A percentile compares a stretch with the other conserved stretches of the same genome.
phyloP scores from a whole-genome alignment of 30 jellyfish, hydroid and myxozoan genomes.

The Aurelia coerulea region DNA sequence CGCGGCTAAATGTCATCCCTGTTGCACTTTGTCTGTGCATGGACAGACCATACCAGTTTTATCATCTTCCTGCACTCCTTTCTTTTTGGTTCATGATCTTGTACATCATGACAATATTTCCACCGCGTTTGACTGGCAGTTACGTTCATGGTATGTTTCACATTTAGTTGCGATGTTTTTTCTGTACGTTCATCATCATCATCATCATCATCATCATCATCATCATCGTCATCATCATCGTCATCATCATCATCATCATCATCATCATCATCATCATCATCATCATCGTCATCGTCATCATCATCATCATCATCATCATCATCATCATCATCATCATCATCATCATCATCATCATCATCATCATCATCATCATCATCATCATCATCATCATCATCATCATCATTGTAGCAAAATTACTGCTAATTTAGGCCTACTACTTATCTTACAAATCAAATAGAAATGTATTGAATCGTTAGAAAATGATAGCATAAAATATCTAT shows the following conservation, averaged over 20 bases:
- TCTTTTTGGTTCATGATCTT: slow-evolving; percentile 87
- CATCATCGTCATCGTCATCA: slow-evolving; percentile 11
- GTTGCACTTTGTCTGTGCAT: slow-evolving; percentile 74
- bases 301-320: not conserved
- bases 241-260: slow-evolving; percentile 1
- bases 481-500: too few species aligned
- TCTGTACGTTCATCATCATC: not conserved
- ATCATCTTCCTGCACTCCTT: slow-evolving; percentile 69
- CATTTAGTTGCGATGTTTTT: not conserved
- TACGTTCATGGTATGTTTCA: slow-evolving; percentile 72
- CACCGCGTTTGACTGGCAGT: slow-evolving; percentile 80
- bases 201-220: not conserved
- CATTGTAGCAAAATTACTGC: not conserved
- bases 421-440: too few species aligned
- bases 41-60: slow-evolving; percentile 95
- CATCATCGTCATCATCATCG: not conserved
- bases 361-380: not conserved
- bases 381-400: not conserved
- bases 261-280: slow-evolving; percentile 6
- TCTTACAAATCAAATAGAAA: too few species aligned
- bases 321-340: not conserved
- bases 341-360: not conserved
- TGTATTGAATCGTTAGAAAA: too few species aligned
- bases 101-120: slow-evolving; percentile 75
- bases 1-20: slow-evolving; percentile 73